These are phyloP conservation scores for Drosophila borborema DNA, from an alignment of 2,888 invertebrate genomes.

Conservation along the genomic window DNA sequence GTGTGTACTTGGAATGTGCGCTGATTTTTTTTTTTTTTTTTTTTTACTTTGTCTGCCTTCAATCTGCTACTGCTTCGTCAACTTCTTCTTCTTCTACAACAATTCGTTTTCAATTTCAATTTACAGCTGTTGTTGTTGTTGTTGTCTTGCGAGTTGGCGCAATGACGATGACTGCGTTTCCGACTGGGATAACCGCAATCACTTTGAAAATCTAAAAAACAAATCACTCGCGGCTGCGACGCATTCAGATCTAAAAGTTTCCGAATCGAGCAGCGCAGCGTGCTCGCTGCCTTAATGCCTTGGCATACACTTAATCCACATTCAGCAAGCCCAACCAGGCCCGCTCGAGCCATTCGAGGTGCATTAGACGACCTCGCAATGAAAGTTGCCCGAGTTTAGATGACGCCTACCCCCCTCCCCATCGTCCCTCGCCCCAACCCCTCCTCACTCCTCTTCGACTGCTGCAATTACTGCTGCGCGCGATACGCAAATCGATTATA, in stretches of 20 bases:
- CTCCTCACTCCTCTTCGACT: neutral
- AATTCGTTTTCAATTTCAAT: constrained; percentile 44
- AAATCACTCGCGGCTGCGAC: constrained; percentile 77
- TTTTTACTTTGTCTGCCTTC: constrained; percentile 7
- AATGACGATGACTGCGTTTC: constrained; percentile 49
- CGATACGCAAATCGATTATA: constrained; percentile 78
- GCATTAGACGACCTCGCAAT: constrained; percentile 55
- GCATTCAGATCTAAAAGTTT: constrained; percentile 27
- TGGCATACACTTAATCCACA: constrained; percentile 79
- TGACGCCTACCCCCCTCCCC: neutral
- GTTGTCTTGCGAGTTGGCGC: constrained; percentile 36
- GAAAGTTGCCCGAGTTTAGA: constrained; percentile 64
- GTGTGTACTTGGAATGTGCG: constrained; percentile 74
- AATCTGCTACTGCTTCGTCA: neutral
- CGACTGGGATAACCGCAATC: constrained; percentile 71
- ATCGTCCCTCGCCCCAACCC: neutral
- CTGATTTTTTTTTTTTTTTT: constrained; percentile 64
- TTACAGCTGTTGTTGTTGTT: constrained; percentile 27
- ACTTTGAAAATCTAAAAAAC: constrained; percentile 77
- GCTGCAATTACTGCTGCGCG: constrained; percentile 74
- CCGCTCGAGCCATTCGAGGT: constrained; percentile 2
- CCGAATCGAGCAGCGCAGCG: constrained; percentile 15
- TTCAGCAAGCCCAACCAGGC: constrained; percentile 46
- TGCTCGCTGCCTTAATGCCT: constrained; percentile 60
- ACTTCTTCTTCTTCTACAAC: neutral